A percentile compares a stretch with the other conserved stretches of the same genome.
phyloP scores from a whole-genome alignment of 1,140 invertebrate genomes.

The Pararge aegeria region DNA sequence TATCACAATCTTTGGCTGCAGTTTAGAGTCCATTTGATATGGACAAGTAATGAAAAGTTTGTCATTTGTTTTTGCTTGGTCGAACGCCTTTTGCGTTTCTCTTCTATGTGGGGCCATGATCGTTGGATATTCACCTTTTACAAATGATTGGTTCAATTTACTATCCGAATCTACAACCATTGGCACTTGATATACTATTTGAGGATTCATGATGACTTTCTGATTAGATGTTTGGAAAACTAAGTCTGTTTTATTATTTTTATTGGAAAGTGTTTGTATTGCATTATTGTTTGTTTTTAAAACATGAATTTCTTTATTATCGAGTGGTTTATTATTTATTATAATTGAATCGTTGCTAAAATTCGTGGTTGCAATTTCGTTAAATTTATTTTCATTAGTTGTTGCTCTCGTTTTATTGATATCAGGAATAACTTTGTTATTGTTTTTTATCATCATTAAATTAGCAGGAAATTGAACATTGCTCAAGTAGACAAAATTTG shows the following conservation, averaged over 20 bases:
- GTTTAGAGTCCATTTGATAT: slow-evolving; percentile 61
- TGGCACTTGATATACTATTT: slow-evolving; percentile 71
- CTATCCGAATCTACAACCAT: slow-evolving; percentile 60
- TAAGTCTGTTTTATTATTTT: slow-evolving; percentile 54
- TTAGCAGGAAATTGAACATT: slow-evolving; percentile 71
- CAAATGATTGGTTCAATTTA: slow-evolving; percentile 44
- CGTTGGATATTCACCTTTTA: slow-evolving; percentile 47
- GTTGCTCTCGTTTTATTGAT: slow-evolving; percentile 42
- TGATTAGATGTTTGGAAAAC: slow-evolving; percentile 52
- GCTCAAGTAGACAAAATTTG: slow-evolving; percentile 72
- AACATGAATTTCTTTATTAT: slow-evolving; percentile 53
- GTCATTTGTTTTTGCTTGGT: slow-evolving; percentile 49
- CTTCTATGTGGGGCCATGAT: slow-evolving; percentile 39
- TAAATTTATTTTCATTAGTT: slow-evolving; percentile 35
- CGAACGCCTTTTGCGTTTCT: slow-evolving; percentile 41
- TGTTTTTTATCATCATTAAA: slow-evolving; percentile 70
- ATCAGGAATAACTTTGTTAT: slow-evolving; percentile 45
- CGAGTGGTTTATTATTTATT: slow-evolving; percentile 21
- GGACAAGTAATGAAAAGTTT: slow-evolving; percentile 60
- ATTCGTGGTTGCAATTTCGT: slow-evolving; percentile 15
- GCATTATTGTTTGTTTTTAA: slow-evolving; percentile 54
- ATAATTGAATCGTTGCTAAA: slow-evolving; percentile 18
- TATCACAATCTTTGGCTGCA: slow-evolving; percentile 64
- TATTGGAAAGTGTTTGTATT: slow-evolving; percentile 51
- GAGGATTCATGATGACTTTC: slow-evolving; percentile 61